phyloP scores from a whole-genome alignment of 2,888 invertebrate genomes.

The Cheilosia soror region DNA sequence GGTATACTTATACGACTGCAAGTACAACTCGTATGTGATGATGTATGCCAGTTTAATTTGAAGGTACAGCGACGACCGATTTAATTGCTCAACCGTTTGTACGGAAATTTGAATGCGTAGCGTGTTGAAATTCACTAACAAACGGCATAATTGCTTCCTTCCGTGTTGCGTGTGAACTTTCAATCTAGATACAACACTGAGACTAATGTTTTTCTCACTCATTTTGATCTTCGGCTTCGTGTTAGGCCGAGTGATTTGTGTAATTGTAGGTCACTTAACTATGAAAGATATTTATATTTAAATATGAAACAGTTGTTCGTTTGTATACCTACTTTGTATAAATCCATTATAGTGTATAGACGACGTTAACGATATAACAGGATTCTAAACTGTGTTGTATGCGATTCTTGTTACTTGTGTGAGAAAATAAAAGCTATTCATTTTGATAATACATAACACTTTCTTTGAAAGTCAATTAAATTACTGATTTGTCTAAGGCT shows the following conservation, averaged over 20 bases:
- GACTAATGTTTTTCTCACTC: slow-evolving; percentile 74
- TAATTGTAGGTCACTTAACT: slow-evolving; percentile 50
- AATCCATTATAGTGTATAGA: too few relatives aligned
- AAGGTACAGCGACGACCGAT: slow-evolving; percentile 55
- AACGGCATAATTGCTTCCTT: slow-evolving; percentile 72
- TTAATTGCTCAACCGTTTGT: slow-evolving; percentile 67
- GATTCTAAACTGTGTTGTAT: too few relatives aligned
- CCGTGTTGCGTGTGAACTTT: slow-evolving; percentile 70
- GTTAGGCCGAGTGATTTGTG: slow-evolving; percentile 24
- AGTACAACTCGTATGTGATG: slow-evolving; percentile 10
- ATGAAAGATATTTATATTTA: slow-evolving; percentile 41
- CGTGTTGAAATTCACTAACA: slow-evolving; percentile 72
- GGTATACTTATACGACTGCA: neutral
- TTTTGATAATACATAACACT: too few relatives aligned
- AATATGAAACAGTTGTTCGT: slow-evolving; percentile 13
- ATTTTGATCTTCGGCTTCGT: slow-evolving; percentile 53
- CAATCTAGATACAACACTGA: slow-evolving; percentile 53
- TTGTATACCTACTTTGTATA: neutral
- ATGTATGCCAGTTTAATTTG: slow-evolving; percentile 48
- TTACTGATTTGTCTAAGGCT: too few relatives aligned
- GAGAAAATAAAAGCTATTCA: too few relatives aligned
- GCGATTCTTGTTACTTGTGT: too few relatives aligned
- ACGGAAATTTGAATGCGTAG: slow-evolving; percentile 69
- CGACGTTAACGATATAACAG: too few relatives aligned
- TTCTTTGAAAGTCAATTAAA: too few relatives aligned